Evolutionary conservation across 1,140 invertebrate genomes (phyloP), one percentile per base, ranked within the genome.

Genomic region (Drosophila virilis): DNA sequence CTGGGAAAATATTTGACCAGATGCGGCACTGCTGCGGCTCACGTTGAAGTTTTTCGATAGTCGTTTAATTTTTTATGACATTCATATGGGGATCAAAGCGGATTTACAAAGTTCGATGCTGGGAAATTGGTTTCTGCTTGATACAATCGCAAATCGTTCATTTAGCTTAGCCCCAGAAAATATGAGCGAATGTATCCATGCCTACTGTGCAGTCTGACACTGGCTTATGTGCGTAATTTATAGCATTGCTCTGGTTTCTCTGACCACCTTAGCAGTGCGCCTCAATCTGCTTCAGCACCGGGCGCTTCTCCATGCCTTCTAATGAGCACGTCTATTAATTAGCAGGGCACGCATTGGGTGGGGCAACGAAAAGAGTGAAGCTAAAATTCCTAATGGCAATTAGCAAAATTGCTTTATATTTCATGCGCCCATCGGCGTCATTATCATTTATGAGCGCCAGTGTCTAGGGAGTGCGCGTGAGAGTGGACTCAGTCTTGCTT

Each of bases 391-490:
- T 70, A 89, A 75, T 78, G 77, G 85, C 84, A 89, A 89, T 89
- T 89, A 90, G 84, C 42, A 62, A 82, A 82, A 89, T 89, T 89
- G 85, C 71, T 84, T 84, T 89, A 89, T 89, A 89, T 89, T 84
- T 89, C 74, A 80, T 78, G 64, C 59, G 61, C 51, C 62, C 67
- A 45, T 17, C 59, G 54, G 64, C 68, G 35, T 81, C 82, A 80
- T 77, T 79, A 88, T 78, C 84, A 89, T 89, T 89, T 89, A 89
- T 89, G 84, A 88, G 77, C 66, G 37, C n/a, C 48, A 35, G 17
- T 6, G 9, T 58, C 22, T 10, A 28, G 13, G 8, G 32, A 13
- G 22, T 9, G 2, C 8, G 32, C 22, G 22, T 28, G 22, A 28
- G 33, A 6, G 33, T 2, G n/a, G 9, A 33, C 8, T 50, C 12